Percentiles rank a stretch among this genome's conserved stretches.
phyloP scores from a whole-genome alignment of 2,113 vertebrate species.

The Triplophysa tibetana region DNA sequence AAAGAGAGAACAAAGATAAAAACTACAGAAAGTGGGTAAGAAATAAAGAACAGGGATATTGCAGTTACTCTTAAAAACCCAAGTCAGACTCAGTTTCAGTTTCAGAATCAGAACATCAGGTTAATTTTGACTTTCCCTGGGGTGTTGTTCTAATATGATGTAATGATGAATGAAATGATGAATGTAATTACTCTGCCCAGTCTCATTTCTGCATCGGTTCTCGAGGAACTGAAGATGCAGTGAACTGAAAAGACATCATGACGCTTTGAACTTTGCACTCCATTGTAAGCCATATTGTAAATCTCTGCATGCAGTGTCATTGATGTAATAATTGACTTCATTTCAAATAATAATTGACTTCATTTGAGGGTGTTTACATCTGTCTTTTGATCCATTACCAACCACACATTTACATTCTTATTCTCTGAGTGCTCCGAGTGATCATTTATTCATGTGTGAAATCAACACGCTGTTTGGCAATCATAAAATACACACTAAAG shows the following conservation, averaged over 20 bases:
- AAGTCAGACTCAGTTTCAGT: not conserved
- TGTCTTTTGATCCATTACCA: conserved; percentile 1
- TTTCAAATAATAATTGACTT: not conserved
- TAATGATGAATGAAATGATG: not conserved
- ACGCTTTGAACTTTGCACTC: not conserved
- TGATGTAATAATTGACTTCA: not conserved
- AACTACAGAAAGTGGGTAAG: not conserved
- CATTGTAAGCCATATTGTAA: not conserved
- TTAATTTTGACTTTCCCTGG: not conserved
- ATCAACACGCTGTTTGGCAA: too few species aligned
- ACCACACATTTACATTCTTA: too few species aligned
- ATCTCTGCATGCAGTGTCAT: not conserved
- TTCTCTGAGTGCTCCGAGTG: too few species aligned
- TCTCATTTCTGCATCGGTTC: not conserved
- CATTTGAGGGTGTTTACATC: not conserved
- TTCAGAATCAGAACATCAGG: too few species aligned
- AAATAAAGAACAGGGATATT: not conserved
- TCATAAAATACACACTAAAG: too few species aligned
- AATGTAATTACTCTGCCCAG: conserved; percentile 8
- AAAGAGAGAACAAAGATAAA: not conserved
- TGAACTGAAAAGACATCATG: not conserved
- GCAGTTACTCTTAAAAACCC: not conserved
- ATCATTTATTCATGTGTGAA: too few species aligned
- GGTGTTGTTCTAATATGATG: not conserved
- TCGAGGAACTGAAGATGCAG: not conserved